Evolutionary conservation across 2,113 vertebrate species (phyloP).

Genomic region (Rhombomys opimus): DNA sequence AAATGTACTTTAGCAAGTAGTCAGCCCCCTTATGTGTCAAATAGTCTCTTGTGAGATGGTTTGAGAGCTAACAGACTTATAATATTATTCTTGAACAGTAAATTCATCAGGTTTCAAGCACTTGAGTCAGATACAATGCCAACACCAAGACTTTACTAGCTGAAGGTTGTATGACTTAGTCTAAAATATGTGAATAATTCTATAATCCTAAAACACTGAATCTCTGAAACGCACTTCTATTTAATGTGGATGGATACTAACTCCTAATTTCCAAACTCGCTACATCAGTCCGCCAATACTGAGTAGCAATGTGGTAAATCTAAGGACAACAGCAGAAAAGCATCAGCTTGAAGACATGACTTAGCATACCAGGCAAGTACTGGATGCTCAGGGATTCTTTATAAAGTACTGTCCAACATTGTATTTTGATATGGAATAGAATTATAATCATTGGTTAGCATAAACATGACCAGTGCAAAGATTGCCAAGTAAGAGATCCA

Average conservation of each 20-base stretch:
- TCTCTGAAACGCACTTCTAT: neutral
- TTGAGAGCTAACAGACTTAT: neutral
- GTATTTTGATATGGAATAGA: neutral
- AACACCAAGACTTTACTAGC: neutral
- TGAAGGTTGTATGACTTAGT: neutral
- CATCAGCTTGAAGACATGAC: neutral
- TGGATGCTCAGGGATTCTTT: neutral
- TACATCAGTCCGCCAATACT: neutral
- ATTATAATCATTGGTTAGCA: neutral
- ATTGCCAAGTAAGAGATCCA: neutral
- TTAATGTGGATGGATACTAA: neutral
- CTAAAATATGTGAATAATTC: neutral
- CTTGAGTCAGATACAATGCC: neutral
- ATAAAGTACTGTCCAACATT: neutral
- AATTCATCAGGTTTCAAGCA: neutral
- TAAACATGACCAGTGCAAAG: neutral
- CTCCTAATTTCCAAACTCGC: neutral
- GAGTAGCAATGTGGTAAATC: neutral
- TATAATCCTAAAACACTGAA: neutral
- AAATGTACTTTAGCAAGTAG: constrained; percentile 40
- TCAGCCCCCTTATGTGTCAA: neutral
- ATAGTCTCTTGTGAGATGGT: neutral
- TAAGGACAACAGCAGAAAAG: neutral
- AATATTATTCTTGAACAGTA: neutral
- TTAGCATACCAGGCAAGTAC: neutral